Base-by-base conservation (phyloP, 2,888 invertebrate species). In the Gryllus longicercus region DNA sequence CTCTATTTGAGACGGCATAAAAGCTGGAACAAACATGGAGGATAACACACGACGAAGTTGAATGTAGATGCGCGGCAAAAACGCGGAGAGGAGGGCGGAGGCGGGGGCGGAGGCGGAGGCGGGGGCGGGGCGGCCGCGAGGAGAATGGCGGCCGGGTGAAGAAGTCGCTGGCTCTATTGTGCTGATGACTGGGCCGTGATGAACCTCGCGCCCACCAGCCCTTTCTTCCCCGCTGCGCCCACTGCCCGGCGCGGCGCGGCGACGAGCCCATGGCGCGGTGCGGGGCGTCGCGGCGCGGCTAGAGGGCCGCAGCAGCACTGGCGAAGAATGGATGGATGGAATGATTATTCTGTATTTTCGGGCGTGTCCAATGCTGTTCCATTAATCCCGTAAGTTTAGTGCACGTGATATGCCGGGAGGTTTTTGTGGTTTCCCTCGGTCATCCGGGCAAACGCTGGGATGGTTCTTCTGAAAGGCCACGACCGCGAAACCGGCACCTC, bases 1-100 rank as follows among this genome's bases (percentile, higher is more conserved):
- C 82, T 81, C 81, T 81, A 82, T 81, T 81, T 81, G 81, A 80
- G 81, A 82, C 80, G 38, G 79, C 82, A 82, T 82, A 82, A 81
- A 81, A 81, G 81, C 75, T 79, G 81, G 82, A 81, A 78, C 81
- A 82, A 82, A 82, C 81, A 81, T 78, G 79, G 78, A 49, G 74
- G 76, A 75, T 79, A 78, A 81, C 78, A 80, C 76, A 78, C 76
- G 51, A 38, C 38, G 38, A 38, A 38, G 38, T 38, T 38, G 38
- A 38, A 38, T 38, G 38, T 21, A 74, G 75, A 75, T 75, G 18
- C 49, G 79, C 51, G 79, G 80, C 38, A 50, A 79, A 79, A 49
- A 79, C 76, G 79, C 63, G 23, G 50, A 76, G 10, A 51, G 77
- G 74, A 25, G 21, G 63, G 50, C 4, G 2, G 76, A 76, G 25